Base-by-base conservation (phyloP, 2,888 invertebrate species). In the Microchrysa polita region DNA sequence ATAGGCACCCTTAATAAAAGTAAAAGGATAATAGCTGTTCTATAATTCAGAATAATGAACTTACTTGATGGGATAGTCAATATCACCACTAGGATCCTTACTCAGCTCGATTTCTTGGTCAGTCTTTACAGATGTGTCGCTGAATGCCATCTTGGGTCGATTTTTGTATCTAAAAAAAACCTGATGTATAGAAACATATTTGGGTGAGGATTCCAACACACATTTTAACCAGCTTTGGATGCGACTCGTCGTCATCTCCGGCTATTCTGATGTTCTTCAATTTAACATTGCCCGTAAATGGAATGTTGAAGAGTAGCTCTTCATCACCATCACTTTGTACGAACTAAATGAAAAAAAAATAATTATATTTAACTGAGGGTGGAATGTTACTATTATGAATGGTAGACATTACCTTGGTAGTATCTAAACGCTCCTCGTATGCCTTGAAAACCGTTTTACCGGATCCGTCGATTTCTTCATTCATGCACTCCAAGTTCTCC, bases 301-400 rank as follows among this genome's bases (percentile, higher is more conserved):
- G 98, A 80, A 98, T 95, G 83, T 97, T 98, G 82, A 99, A 96
- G 1, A 99, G 86, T 4, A 99, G 86, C 85, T 99, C 98, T 84
- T 95, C 94, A 86, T 98, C 98, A 1, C 91, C 93, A 88, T 98
- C 98, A 86, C 98, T 98, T 85, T 96, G 93, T 0, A 98, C 98
- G 88, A 87, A 95, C 96, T 97, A 83, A 23, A 87, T 77, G 18
- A 52, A 53, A 53, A 12, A n/a, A n/a, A n/a, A n/a, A n/a, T n/a
- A n/a, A n/a, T n/a, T n/a, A n/a, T n/a, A n/a, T n/a, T n/a, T n/a
- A n/a, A n/a, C n/a, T n/a, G n/a, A n/a, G n/a, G n/a, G n/a, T n/a
- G n/a, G n/a, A 5, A 34, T 34, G 27, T 2, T 2, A 7, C 27
- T 34, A 7, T 34, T 2, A 34, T 7, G 2, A 5, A 5, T 34